A percentile compares a stretch with the other conserved stretches of the same genome.
Conservation (phyloP, 2,888 invertebrate species). For the Mellilla xanthometata region DNA sequence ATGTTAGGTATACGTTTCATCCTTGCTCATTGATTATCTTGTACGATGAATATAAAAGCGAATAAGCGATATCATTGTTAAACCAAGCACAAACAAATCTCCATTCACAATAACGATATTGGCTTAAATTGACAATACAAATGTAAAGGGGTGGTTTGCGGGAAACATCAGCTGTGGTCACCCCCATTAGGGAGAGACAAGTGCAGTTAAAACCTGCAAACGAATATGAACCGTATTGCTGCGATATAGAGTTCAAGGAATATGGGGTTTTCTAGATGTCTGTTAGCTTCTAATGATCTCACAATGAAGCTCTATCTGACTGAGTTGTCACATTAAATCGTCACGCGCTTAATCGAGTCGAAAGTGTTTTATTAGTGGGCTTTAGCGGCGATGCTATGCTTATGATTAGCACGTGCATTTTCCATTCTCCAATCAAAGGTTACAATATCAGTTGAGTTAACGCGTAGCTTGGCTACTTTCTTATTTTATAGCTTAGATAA, state of each 20-base stretch:
- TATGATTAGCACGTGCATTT: slow-evolving; percentile 16
- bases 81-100: slow-evolving; percentile 29
- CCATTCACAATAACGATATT: slow-evolving; percentile 31
- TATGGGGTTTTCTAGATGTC: not conserved
- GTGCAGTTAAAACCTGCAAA: slow-evolving; percentile 1
- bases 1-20: too few relatives aligned
- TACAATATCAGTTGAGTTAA: too few relatives aligned
- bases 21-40: too few relatives aligned
- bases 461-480: too few relatives aligned
- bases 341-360: slow-evolving; percentile 64
- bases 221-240: too few relatives aligned
- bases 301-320: slow-evolving; percentile 62
- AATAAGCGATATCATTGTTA: slow-evolving; percentile 24
- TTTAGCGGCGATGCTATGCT: slow-evolving; percentile 8
- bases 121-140: slow-evolving; percentile 31
- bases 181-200: slow-evolving; percentile 32
- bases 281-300: slow-evolving; percentile 56
- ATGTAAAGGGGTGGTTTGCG: slow-evolving; percentile 34
- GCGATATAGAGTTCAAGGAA: too few relatives aligned
- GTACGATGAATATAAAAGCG: not conserved
- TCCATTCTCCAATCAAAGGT: too few relatives aligned
- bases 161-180: slow-evolving; percentile 61
- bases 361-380: slow-evolving; percentile 36
- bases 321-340: slow-evolving; percentile 69
- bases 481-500: too few relatives aligned